These are phyloP conservation scores for Malurus elegans DNA, from an alignment of 2,113 vertebrate species.

Conservation along the genomic window DNA sequence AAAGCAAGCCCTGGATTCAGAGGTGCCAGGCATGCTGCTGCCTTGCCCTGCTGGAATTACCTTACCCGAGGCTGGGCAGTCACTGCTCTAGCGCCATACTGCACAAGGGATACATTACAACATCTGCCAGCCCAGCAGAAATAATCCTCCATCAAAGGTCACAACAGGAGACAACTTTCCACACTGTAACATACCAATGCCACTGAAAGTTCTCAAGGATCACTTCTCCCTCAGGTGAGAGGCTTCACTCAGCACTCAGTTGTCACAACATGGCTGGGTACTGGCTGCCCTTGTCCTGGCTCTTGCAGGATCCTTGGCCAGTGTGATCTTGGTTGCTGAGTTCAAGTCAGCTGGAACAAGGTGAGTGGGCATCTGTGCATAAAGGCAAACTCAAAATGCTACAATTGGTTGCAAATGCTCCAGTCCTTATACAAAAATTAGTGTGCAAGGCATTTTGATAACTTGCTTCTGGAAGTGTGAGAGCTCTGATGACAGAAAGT, in stretches of 20 bases:
- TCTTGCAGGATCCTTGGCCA: neutral
- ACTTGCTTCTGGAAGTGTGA: neutral
- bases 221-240: neutral
- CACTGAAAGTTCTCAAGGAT: neutral
- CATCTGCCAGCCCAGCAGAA: neutral
- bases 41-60: neutral
- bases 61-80: neutral
- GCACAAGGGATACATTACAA: too few relatives aligned
- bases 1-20: neutral
- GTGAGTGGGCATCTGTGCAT: neutral
- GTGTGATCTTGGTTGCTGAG: neutral
- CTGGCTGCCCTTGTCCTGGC: neutral
- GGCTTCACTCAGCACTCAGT: neutral
- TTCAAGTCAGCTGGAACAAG: neutral
- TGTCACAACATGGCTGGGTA: neutral
- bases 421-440: neutral
- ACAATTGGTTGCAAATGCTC: neutral
- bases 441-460: neutral
- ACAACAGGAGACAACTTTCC: neutral
- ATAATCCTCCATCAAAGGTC: neutral
- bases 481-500: neutral
- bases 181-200: rapidly evolving
- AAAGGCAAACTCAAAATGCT: neutral
- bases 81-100: neutral
- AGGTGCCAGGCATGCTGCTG: neutral